These are phyloP conservation scores for Axinella damicornis DNA, from an alignment of 37 sponge, comb jelly and placozoan species.

Conservation along the genomic window DNA sequence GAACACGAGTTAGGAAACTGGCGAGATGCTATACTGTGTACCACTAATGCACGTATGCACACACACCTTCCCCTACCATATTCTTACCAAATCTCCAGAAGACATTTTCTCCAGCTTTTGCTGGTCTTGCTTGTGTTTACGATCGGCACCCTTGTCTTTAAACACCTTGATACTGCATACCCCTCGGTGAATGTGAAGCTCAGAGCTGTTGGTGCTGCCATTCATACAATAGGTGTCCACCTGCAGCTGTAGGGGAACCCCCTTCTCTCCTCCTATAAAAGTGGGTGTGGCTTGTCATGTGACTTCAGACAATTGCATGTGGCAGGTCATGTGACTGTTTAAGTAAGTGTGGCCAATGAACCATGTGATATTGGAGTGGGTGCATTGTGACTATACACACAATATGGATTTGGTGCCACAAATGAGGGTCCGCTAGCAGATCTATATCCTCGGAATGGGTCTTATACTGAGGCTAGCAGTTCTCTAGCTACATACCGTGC, in stretches of 20 bases:
- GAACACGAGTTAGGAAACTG: too few relatives aligned
- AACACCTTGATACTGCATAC: constrained; percentile 44
- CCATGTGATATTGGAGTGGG: neutral
- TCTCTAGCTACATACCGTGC: constrained; percentile 63
- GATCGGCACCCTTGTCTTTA: constrained; percentile 82
- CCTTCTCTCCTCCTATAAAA: constrained; percentile 78
- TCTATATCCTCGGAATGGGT: too few relatives aligned
- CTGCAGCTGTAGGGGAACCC: constrained; percentile 62
- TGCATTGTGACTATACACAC: neutral
- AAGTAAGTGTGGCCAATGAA: neutral
- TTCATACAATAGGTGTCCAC: constrained; percentile 29
- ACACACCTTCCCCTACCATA: too few relatives aligned
- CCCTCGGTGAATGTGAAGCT: neutral
- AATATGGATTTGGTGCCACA: too few relatives aligned
- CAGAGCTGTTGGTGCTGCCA: neutral
- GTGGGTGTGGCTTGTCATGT: neutral
- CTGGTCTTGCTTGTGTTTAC: constrained; percentile 75
- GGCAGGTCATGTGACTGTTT: too few relatives aligned
- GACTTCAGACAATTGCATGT: neutral
- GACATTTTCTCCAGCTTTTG: constrained; percentile 64
- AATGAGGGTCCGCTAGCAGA: too few relatives aligned
- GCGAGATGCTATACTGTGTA: too few relatives aligned
- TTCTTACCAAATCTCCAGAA: constrained; percentile 32
- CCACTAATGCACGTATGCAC: too few relatives aligned
- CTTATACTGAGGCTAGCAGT: too few relatives aligned